Conservation (phyloP, 2,888 invertebrate genomes). For the Eupithecia subfuscata region DNA sequence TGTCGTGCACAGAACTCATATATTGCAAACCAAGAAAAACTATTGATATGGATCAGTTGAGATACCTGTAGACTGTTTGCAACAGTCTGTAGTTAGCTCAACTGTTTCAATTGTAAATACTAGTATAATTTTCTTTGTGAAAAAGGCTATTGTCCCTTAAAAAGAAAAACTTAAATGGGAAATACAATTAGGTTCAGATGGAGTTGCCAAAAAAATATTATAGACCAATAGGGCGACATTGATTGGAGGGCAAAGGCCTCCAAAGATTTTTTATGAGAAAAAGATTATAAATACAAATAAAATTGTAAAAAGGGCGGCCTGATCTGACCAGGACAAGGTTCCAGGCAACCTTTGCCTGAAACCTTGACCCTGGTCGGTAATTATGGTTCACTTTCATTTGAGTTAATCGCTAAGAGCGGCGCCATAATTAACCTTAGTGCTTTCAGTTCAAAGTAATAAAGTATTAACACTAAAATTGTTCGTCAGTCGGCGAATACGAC, state of each 20-base stretch:
- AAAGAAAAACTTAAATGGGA: not conserved
- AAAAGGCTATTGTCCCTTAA: no score
- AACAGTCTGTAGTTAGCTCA: no score
- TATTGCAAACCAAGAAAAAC: not conserved
- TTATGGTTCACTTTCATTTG: not conserved
- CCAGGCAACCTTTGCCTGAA: not conserved
- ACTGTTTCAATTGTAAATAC: no score
- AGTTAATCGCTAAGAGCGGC: not conserved
- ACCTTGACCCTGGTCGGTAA: no score
- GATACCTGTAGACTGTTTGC: no score
- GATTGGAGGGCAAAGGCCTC: not conserved
- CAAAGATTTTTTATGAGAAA: not conserved
- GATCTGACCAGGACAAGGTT: not conserved
- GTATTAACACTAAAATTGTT: not conserved
- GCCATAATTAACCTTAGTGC: not conserved
- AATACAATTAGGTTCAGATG: not conserved
- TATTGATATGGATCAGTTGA: no score
- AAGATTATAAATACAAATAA: not conserved
- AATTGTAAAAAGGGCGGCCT: not conserved
- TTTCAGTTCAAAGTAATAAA: constrained; percentile 3
- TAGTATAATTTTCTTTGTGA: no score
- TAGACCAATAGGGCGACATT: not conserved
- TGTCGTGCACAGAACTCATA: not conserved
- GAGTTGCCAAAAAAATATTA: not conserved
- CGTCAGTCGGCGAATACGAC: not conserved